These are phyloP conservation scores for Lamellibrachia satsuma DNA, from an alignment of 2,888 invertebrate species.

Conservation along the genomic window DNA sequence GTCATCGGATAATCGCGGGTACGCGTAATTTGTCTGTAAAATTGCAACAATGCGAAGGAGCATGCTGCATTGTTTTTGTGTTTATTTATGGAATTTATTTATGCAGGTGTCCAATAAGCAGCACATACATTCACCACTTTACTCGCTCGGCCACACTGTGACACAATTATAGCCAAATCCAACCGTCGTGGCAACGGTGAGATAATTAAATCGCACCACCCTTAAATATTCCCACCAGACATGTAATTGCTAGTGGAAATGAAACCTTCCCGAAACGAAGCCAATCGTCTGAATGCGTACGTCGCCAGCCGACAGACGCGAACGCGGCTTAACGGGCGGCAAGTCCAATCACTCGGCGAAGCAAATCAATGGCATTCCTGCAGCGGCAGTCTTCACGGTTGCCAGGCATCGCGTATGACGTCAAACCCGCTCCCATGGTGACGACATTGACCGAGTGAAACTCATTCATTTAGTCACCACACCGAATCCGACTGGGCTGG, in stretches of 20 bases:
- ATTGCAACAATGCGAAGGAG: not conserved
- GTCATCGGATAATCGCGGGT: not conserved
- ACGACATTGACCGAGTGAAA: conserved; percentile 24
- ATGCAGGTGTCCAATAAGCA: conserved; percentile 6
- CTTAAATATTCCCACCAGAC: conserved; percentile 24
- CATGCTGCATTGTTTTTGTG: not conserved
- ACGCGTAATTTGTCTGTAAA: not conserved
- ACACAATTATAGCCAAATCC: not conserved
- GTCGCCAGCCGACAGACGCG: conserved; percentile 7
- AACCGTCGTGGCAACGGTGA: conserved; percentile 17
- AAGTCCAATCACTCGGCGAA: conserved; percentile 23
- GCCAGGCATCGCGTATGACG: conserved; percentile 24
- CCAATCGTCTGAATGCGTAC: conserved; percentile 20
- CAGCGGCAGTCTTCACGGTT: conserved; percentile 25
- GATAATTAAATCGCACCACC: conserved; percentile 22
- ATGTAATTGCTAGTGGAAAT: conserved; percentile 22
- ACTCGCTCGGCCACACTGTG: conserved; percentile 14
- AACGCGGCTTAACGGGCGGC: conserved; percentile 20
- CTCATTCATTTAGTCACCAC: conserved; percentile 7
- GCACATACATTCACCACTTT: not conserved
- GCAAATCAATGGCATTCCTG: conserved; percentile 24
- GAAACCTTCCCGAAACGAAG: conserved; percentile 24
- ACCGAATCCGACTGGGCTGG: conserved; percentile 20
- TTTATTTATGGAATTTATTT: not conserved
- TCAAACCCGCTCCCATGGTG: conserved; percentile 22